Evolutionary conservation across 1,140 invertebrate species (phyloP).

Genomic region (Cyrtorhinus lividipennis): DNA sequence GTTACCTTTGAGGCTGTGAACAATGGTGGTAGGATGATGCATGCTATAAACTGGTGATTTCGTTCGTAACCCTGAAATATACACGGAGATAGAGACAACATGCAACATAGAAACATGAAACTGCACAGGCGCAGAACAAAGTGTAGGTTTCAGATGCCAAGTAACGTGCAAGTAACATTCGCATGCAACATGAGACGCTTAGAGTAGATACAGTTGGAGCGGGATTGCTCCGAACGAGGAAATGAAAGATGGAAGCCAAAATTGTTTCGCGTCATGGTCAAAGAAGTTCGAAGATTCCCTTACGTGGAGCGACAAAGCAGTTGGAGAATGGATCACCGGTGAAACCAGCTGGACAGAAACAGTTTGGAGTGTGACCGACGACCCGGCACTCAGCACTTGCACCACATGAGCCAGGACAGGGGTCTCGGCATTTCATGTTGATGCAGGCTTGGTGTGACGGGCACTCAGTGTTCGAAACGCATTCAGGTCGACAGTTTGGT

Average conservation of each 20-base stretch:
- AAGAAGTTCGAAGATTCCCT: too few species aligned
- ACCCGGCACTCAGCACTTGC: conserved; percentile 48
- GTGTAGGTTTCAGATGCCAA: neutral
- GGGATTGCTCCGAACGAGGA: too few species aligned
- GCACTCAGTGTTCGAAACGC: conserved; percentile 37
- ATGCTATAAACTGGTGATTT: neutral
- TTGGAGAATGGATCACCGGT: conserved; percentile 50
- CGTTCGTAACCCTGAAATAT: neutral
- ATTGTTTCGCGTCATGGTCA: too few species aligned
- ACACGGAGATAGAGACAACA: neutral
- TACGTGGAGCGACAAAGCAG: conserved; percentile 36
- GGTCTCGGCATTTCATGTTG: conserved; percentile 39
- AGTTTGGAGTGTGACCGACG: conserved; percentile 47
- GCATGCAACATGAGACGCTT: neutral
- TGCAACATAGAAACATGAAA: conserved; percentile 1
- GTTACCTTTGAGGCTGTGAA: too few species aligned
- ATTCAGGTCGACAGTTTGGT: conserved; percentile 37
- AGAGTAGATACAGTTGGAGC: too few species aligned
- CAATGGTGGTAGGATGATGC: too few species aligned
- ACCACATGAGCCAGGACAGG: conserved; percentile 41
- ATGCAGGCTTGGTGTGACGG: conserved; percentile 37
- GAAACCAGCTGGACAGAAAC: conserved; percentile 45
- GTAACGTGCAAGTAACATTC: too few species aligned
- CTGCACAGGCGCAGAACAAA: neutral
- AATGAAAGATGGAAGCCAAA: too few species aligned